These are phyloP conservation scores for Dermochelys coriacea DNA, from an alignment of 2,797 vertebrate species.

Conservation along the genomic window DNA sequence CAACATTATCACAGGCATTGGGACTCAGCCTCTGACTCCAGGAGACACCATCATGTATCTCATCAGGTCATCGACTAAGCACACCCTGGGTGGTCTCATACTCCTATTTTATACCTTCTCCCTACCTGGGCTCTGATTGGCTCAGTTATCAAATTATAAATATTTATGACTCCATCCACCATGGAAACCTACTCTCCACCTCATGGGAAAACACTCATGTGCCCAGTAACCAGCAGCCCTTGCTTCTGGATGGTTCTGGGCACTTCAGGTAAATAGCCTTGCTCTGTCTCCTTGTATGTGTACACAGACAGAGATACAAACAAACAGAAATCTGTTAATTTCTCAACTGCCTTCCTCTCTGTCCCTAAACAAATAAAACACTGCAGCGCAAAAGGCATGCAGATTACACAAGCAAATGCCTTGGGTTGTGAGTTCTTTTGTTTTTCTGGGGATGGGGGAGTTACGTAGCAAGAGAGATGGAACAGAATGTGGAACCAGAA, in stretches of 20 bases:
- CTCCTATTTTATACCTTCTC: too few relatives aligned
- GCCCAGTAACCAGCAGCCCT: not conserved
- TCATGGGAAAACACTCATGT: not conserved
- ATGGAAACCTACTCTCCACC: not conserved
- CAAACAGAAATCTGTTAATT: not conserved
- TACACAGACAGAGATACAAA: not conserved
- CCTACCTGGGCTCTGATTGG: too few relatives aligned
- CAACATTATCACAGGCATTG: too few relatives aligned
- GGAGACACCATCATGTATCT: too few relatives aligned
- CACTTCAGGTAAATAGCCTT: not conserved
- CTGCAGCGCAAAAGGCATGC: not conserved
- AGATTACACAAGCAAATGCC: not conserved
- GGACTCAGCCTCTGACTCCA: too few relatives aligned
- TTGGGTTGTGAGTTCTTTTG: not conserved
- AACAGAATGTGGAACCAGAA: not conserved
- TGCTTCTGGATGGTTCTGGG: not conserved
- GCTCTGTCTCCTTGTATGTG: not conserved
- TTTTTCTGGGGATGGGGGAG: not conserved
- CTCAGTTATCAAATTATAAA: not conserved
- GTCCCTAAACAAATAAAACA: not conserved
- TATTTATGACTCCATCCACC: not conserved
- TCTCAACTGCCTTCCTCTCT: not conserved
- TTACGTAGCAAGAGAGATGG: not conserved
- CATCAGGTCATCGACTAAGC: too few relatives aligned
- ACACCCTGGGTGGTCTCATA: too few relatives aligned